phyloP scores from a whole-genome alignment of 1,140 invertebrate species.

The Rhopalosiphum padi region DNA sequence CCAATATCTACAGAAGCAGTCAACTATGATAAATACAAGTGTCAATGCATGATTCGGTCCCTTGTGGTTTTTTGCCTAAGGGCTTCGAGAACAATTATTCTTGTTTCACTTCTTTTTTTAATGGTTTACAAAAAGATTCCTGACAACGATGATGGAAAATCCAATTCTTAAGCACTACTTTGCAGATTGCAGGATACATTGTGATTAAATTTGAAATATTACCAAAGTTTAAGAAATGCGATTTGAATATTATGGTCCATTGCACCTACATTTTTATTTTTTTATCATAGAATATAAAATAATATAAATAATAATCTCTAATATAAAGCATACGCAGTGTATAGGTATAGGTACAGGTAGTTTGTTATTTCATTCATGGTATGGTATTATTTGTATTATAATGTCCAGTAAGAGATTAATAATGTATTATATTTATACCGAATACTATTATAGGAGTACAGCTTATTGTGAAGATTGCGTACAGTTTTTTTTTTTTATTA shows the following conservation, averaged over 20 bases:
- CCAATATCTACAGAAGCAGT: background rate
- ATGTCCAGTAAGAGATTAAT: background rate
- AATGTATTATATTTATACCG: background rate
- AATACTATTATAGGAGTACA: background rate
- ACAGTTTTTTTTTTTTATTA: background rate
- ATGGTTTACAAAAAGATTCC: background rate
- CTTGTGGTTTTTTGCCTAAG: background rate
- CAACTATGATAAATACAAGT: slow-evolving; percentile 44
- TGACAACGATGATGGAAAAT: slow-evolving; percentile 15
- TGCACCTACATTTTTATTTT: background rate
- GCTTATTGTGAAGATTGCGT: background rate
- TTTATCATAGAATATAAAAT: background rate
- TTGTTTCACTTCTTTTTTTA: background rate
- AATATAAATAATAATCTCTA: background rate
- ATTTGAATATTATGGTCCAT: background rate
- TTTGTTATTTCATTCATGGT: background rate
- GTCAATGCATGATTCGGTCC: slow-evolving; percentile 28
- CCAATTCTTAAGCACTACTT: background rate
- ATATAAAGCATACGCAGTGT: background rate
- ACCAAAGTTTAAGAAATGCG: background rate
- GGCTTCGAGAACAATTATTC: slow-evolving; percentile 8
- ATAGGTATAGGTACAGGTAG: background rate
- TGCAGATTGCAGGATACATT: background rate
- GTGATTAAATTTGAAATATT: background rate
- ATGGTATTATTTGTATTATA: background rate